Evolutionary conservation across 2,888 invertebrate genomes (phyloP).

Genomic region (Salticus scenicus): DNA sequence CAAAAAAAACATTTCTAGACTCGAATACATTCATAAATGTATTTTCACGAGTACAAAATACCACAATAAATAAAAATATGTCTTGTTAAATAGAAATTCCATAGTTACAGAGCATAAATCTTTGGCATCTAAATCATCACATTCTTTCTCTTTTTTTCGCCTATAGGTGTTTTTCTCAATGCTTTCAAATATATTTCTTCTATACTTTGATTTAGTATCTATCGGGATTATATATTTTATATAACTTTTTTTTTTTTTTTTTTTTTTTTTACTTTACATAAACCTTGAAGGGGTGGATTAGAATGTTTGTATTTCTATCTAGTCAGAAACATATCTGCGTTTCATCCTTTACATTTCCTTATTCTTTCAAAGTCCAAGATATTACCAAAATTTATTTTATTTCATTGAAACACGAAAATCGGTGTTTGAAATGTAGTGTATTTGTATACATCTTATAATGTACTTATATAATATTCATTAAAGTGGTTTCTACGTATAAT

Average conservation of each 20-base stretch:
- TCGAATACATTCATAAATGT: no score
- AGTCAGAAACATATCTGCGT: not conserved
- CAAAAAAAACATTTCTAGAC: no score
- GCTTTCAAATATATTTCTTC: not conserved
- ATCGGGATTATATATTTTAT: not conserved
- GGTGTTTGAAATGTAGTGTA: no score
- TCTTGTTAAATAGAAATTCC: not conserved
- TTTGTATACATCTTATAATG: no score
- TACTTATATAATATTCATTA: no score
- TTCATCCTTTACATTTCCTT: no score
- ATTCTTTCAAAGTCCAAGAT: no score
- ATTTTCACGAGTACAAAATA: no score
- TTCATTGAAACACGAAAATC: no score
- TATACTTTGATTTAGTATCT: not conserved
- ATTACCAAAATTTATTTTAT: no score
- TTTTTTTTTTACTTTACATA: not conserved
- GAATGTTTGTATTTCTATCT: not conserved
- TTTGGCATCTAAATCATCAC: not conserved
- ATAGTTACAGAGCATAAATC: not conserved
- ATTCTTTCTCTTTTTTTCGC: not conserved
- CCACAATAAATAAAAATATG: not conserved
- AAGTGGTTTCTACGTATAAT: no score
- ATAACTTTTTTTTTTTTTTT: not conserved
- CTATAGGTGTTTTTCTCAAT: not conserved
- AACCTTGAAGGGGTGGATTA: not conserved